Percentiles rank a stretch among this genome's conserved stretches.
These are phyloP conservation scores for Turritopsis rubra DNA, from an alignment of 30 jellyfish, hydroid and myxozoan species.

Conservation along the genomic window DNA sequence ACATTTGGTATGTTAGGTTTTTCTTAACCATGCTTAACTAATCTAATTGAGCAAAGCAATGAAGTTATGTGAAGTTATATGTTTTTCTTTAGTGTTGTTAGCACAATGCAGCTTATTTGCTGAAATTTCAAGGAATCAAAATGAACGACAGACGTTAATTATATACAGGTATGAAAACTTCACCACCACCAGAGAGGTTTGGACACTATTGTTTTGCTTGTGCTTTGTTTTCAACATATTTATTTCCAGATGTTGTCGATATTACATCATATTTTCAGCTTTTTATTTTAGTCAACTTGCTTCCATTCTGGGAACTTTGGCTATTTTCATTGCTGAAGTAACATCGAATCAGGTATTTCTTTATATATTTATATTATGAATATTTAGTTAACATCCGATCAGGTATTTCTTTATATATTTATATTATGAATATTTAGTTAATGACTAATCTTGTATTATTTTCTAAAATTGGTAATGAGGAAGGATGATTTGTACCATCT, in stretches of 20 bases:
- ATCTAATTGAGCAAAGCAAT: too few species aligned
- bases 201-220: too few species aligned
- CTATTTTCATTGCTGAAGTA: conserved; percentile 50
- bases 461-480: too few species aligned
- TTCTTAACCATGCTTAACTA: not conserved
- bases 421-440: too few species aligned
- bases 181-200: too few species aligned
- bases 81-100: conserved; percentile 43
- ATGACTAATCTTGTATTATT: conserved; percentile 35
- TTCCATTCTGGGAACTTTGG: conserved; percentile 54
- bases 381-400: conserved; percentile 41
- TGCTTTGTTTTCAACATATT: too few species aligned
- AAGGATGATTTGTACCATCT: too few species aligned
- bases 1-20: conserved; percentile 54
- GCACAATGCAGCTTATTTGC: conserved; percentile 90
- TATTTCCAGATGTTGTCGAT: not conserved
- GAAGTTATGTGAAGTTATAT: too few species aligned
- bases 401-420: conserved; percentile 21
- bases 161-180: conserved; percentile 42
- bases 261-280: not conserved
- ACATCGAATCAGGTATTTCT: conserved; percentile 43
- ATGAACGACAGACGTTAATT: conserved; percentile 46
- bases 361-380: not conserved
- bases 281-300: conserved; percentile 55
- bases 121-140: conserved; percentile 55